These are phyloP conservation scores for Rhea pennata DNA, from an alignment of 2,113 vertebrate genomes.

Conservation along the genomic window DNA sequence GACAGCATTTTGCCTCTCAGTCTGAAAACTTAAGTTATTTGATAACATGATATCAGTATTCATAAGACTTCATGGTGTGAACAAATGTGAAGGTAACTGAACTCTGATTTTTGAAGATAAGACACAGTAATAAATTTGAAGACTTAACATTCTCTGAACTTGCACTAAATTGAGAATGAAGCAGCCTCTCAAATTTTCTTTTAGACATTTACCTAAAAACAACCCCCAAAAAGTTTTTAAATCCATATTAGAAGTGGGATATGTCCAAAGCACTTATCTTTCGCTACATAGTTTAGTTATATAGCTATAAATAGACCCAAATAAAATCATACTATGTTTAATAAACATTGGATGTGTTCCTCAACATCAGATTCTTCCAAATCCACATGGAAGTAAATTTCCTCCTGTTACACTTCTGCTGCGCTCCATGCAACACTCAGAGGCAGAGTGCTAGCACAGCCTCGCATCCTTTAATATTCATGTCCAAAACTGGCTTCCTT, in stretches of 20 bases:
- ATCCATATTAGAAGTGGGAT: too few relatives aligned
- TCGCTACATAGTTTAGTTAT: background rate
- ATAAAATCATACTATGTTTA: background rate
- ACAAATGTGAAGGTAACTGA: background rate
- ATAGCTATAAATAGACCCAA: background rate
- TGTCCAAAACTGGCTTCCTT: background rate
- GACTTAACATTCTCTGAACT: background rate
- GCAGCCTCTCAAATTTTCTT: background rate
- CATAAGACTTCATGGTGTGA: background rate
- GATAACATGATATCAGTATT: background rate
- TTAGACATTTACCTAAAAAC: background rate
- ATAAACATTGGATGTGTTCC: background rate
- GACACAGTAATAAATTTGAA: background rate
- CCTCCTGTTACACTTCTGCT: rapidly evolving
- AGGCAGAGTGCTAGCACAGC: background rate
- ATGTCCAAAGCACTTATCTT: background rate
- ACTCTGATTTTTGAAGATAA: background rate
- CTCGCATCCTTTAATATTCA: background rate
- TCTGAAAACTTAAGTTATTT: background rate
- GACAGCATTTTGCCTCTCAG: background rate
- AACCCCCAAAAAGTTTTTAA: background rate
- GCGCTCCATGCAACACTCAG: background rate
- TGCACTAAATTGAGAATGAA: background rate
- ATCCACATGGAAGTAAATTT: background rate
- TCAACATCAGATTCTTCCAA: background rate